Base-by-base conservation (phyloP, 2,888 invertebrate species). In the Xylota segnis region DNA sequence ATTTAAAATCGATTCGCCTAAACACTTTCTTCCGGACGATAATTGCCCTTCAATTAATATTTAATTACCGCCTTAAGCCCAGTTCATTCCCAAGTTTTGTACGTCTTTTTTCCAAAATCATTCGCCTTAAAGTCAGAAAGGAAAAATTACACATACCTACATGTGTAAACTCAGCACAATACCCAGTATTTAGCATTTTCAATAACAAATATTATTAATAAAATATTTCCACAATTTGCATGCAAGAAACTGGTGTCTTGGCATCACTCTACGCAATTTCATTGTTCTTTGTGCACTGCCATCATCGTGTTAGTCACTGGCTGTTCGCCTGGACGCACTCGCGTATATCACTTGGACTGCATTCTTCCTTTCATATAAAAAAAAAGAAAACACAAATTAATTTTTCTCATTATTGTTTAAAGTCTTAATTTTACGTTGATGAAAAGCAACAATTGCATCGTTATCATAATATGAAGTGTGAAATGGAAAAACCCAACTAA, bases 341-440 rank as follows among this genome's bases (percentile, higher is more conserved):
- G 16, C 56, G 76, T 72, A 61, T 72, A 82, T 82, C 68, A 54
- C 56, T 77, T 47, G 54, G 82, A 54, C 86, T 86, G 86, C 86
- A 86, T 82, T 86, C 86, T 81, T 82, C 86, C 86, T 86, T 86
- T 82, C 82, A 82, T 82, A 84, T 40, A 86, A 81, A 83, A 83
- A 76, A 77, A 86, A 86, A 82, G 76, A 84, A 84, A 84, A 86
- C 75, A 86, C 82, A 86, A 86, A 81, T 86, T 86, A 86, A 82
- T 82, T 86, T 86, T 86, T 82, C 86, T 72, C 76, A 82, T 82
- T 86, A 86, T 82, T 86, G 86, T 82, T 86, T 72, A 77, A 86
- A 82, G 66, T 86, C 34, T 63, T 77, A 72, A 82, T 72, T 82
- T 86, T 58, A 59, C 63, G 72, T 77, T 63, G 40, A 68, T 37